These are phyloP conservation scores for Drosophila falleni DNA, from an alignment of 2,888 invertebrate genomes.

Conservation along the genomic window DNA sequence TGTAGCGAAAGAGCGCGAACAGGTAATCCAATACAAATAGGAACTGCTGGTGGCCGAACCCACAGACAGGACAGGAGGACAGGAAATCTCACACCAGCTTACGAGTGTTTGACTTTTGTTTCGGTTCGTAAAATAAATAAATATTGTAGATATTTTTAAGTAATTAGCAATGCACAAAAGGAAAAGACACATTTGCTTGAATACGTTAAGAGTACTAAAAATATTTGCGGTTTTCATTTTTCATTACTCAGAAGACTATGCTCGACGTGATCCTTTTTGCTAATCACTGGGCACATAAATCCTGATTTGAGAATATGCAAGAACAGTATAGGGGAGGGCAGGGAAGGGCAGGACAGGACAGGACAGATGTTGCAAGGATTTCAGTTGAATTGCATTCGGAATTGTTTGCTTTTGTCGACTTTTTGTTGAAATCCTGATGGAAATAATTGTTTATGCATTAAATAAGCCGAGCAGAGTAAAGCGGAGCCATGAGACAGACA, in stretches of 20 bases:
- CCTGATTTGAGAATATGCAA: constrained; percentile 57
- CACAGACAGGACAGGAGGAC: constrained; percentile 10
- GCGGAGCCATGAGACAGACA: constrained; percentile 57
- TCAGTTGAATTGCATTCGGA: constrained; percentile 56
- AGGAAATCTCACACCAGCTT: constrained; percentile 71
- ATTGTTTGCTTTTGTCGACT: constrained; percentile 79
- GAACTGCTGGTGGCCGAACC: constrained; percentile 52
- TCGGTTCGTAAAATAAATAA: constrained; percentile 10
- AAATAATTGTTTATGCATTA: constrained; percentile 83
- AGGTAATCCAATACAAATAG: constrained; percentile 64
- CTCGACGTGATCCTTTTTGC: constrained; percentile 33
- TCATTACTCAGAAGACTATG: constrained; percentile 33
- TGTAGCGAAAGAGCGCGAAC: constrained; percentile 42
- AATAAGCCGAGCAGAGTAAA: constrained; percentile 74
- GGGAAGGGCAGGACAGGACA: constrained; percentile 33
- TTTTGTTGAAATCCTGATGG: constrained; percentile 80
- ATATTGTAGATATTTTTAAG: constrained; percentile 54
- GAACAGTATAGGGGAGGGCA: not conserved
- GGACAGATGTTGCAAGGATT: constrained; percentile 58
- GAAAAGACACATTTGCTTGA: constrained; percentile 33
- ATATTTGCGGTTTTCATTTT: constrained; percentile 73
- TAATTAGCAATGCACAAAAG: constrained; percentile 67
- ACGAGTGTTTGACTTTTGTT: constrained; percentile 57
- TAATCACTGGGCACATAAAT: constrained; percentile 68
- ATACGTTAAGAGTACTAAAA: constrained; percentile 52